Percentiles rank a stretch among this genome's conserved stretches.
phyloP scores from a whole-genome alignment of 2,797 vertebrate species.

The Protonibea diacanthus region DNA sequence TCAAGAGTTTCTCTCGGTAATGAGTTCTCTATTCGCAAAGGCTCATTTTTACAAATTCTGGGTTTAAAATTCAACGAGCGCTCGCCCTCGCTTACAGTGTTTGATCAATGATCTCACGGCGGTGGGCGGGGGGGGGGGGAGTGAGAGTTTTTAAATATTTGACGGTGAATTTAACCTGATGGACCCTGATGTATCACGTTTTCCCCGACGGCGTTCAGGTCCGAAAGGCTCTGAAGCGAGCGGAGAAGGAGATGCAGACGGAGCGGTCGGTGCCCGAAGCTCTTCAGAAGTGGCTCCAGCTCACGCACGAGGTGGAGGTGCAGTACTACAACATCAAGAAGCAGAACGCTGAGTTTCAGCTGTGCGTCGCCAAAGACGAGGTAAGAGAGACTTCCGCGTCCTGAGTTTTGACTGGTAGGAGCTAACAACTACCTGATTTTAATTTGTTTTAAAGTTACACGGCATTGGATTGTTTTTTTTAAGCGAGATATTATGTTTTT shows the following conservation, averaged over 20 bases:
- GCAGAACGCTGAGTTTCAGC: slow-evolving; percentile 94
- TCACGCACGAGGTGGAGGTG: slow-evolving; percentile 98
- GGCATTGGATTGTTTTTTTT: too few relatives aligned
- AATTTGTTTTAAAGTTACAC: too few relatives aligned
- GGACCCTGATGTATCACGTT: background rate
- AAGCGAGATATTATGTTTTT: too few relatives aligned
- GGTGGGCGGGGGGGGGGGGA: too few relatives aligned
- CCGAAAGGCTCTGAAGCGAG: slow-evolving; percentile 96
- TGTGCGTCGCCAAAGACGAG: slow-evolving; percentile 96
- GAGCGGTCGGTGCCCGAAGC: slow-evolving; percentile 96
- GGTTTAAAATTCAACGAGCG: slow-evolving; percentile 14
- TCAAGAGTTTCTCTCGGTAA: slow-evolving; percentile 24
- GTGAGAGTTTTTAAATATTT: background rate
- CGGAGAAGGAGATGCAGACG: slow-evolving; percentile 96
- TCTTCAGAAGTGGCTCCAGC: slow-evolving; percentile 98
- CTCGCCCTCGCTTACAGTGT: slow-evolving; percentile 5
- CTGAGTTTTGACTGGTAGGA: slow-evolving; percentile 11
- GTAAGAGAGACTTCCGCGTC: slow-evolving; percentile 69
- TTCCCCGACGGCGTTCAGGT: slow-evolving; percentile 82
- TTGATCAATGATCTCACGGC: slow-evolving; percentile 6
- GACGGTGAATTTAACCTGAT: background rate
- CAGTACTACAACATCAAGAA: slow-evolving; percentile 99
- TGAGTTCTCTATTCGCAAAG: slow-evolving; percentile 16
- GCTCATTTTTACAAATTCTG: slow-evolving; percentile 11
- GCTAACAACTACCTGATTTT: too few relatives aligned